Evolutionary conservation across 2,797 vertebrate genomes (phyloP).

Genomic region (Crocodylus rhombifer): DNA sequence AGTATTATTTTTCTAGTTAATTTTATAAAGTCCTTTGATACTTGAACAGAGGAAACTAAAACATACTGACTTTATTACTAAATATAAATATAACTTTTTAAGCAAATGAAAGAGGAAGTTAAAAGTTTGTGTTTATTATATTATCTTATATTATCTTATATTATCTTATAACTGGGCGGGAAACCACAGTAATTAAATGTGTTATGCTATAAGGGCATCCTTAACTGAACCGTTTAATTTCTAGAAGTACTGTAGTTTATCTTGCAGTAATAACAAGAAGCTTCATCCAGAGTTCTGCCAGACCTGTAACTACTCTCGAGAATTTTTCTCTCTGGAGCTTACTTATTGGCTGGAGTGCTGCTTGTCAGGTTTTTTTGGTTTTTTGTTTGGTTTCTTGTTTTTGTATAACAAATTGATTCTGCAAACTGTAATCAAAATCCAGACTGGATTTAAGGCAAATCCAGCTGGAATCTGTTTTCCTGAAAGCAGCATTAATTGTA

Average conservation of each 20-base stretch:
- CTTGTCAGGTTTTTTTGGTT: not conserved
- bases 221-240: accelerated
- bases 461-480: not conserved
- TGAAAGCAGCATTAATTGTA: not conserved
- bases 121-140: accelerated
- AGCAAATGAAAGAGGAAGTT: not conserved
- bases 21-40: not conserved
- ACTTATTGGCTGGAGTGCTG: not conserved
- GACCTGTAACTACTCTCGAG: accelerated
- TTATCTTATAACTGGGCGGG: not conserved
- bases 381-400: not conserved
- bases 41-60: not conserved
- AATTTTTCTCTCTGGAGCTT: not conserved
- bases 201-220: accelerated
- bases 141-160: no score
- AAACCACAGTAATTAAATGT: accelerated
- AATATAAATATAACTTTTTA: accelerated
- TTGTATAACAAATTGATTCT: not conserved
- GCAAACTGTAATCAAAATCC: not conserved
- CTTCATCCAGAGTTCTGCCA: not conserved
- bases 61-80: not conserved
- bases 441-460: not conserved
- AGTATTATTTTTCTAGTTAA: not conserved
- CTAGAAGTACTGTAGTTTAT: accelerated
- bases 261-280: accelerated